Base-by-base conservation (phyloP, 2,888 invertebrate species). In the Dryobotodes eremita region DNA sequence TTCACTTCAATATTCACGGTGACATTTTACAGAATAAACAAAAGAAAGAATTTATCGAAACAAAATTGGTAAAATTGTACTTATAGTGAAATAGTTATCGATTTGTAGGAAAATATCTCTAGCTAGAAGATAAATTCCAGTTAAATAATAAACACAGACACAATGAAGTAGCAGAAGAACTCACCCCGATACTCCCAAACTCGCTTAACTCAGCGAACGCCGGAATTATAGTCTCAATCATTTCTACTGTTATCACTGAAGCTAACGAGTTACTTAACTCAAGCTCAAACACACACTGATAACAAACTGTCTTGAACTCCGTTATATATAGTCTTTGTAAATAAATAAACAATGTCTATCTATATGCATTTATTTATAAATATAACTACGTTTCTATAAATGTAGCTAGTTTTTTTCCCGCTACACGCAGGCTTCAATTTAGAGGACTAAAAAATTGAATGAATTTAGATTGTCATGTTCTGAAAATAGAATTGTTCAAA, bases 151-250 rank as follows among this genome's bases (percentile, higher is more conserved):
- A 57, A 64, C 55, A 46, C 1, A 5, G 7, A 65, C 36, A 62
- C 2, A 65, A 26, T 69, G 0, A 48, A 50, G 10, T 26, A 8
- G 10, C 66, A 75, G n/a, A 62, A n/a, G 4, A 61, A 89, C 89
- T 89, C 62, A 89, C 89, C 75, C 89, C 86, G 8, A 72, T 26
- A 66, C 89, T 89, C 0, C 64, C 89, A 5, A 89, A 87, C 75
- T 89, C 89, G 70, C 89, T 83, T 0, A 90, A 48, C 46, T 85
- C 71, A 65, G 87, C 85, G 48, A 89, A 89, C 61, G 84, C 79
- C 20, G 89, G 89, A 10, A 86, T 64, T 3, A 82, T 65, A 17
- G 78, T 87, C 50, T 89, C 86, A 70, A 89, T 83, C 89, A 89
- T 89, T 23, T 83, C 79, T 31, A n/a, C 7, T 77, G 55, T 46